Base-by-base conservation (phyloP, 1,140 invertebrate species). In the Drosophila leontia region DNA sequence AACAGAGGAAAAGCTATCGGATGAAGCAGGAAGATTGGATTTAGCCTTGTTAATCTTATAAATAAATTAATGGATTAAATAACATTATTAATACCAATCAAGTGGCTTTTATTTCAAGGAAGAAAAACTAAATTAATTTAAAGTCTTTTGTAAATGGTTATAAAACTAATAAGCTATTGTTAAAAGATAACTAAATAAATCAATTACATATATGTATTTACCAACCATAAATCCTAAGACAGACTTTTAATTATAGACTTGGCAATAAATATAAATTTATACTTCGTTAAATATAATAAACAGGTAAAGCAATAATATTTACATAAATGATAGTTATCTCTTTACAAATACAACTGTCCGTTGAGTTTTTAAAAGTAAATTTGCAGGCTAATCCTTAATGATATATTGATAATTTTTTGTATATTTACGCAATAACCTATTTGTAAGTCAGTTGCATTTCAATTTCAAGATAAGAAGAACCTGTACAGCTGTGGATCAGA, bases 11-110 rank as follows among this genome's bases (percentile, higher is more conserved):
- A 23, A 17, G 19, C 15, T 5, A 50, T 65, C 11, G 37, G 35
- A 19, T 12, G 13, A 29, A 41, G 13, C 61, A 50, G 34, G 44
- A 48, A 60, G 17, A 61, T 7, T 4, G 26, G 55, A 59, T 60
- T 34, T 60, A 13, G 7, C 2, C 32, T 60, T 53, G 32, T 15
- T 35, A 53, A 19, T 53, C 17, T 5, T 32, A 29, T n/a, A 32
- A 13, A 13, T 35, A 34, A 17, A 17, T 12, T 34, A 51, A 12
- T 17, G 4, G 8, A 51, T 53, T 53, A 35, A 53, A 53, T 53
- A 53, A 13, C 6, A 53, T 15, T 35, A 35, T 35, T 53, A 19
- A 35, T 8, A 17, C 17, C 32, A 35, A 53, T 13, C n/a, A 5
- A 32, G 15, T 32, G 48, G 2, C 4, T 50, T 50, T 7, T 35